Percentiles rank a stretch among this genome's conserved stretches.
Conservation (phyloP, 1,140 invertebrate genomes). For the Polypedilum pembai region DNA sequence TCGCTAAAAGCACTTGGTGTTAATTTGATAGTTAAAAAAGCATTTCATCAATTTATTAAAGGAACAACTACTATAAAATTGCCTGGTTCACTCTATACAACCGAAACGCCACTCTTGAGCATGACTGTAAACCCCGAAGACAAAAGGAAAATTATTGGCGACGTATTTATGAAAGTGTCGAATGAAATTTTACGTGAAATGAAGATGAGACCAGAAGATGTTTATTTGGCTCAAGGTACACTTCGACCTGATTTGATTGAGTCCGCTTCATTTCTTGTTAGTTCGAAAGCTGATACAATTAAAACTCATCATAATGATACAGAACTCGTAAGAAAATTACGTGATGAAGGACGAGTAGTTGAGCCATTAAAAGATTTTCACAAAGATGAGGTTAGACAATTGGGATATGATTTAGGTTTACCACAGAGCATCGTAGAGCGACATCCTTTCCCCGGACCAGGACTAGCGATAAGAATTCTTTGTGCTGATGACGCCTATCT, state of each 20-base stretch:
- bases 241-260: constrained; percentile 96
- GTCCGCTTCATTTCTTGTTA: constrained; percentile 83
- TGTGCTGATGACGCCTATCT: constrained; percentile 95
- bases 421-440: constrained; percentile 79
- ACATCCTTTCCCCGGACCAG: constrained; percentile 96
- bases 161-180: constrained; percentile 90
- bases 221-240: constrained; percentile 83
- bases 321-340: constrained; percentile 81
- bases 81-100: constrained; percentile 47
- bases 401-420: constrained; percentile 85
- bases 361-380: constrained; percentile 99
- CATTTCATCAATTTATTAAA: constrained; percentile 62
- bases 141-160: constrained; percentile 97
- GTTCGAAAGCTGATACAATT: constrained; percentile 84
- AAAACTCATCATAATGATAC: constrained; percentile 99
- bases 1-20: constrained; percentile 81
- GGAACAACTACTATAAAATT: constrained; percentile 64
- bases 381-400: constrained; percentile 90
- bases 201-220: constrained; percentile 75
- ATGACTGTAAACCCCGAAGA: constrained; percentile 87
- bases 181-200: constrained; percentile 75
- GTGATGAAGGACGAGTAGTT: constrained; percentile 80
- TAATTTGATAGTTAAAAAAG: constrained; percentile 73
- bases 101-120: constrained; percentile 79
- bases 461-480: constrained; percentile 88